A percentile compares a stretch with the other conserved stretches of the same genome.
phyloP scores from a whole-genome alignment of 2,797 vertebrate genomes.

The Sandelia bainsii region DNA sequence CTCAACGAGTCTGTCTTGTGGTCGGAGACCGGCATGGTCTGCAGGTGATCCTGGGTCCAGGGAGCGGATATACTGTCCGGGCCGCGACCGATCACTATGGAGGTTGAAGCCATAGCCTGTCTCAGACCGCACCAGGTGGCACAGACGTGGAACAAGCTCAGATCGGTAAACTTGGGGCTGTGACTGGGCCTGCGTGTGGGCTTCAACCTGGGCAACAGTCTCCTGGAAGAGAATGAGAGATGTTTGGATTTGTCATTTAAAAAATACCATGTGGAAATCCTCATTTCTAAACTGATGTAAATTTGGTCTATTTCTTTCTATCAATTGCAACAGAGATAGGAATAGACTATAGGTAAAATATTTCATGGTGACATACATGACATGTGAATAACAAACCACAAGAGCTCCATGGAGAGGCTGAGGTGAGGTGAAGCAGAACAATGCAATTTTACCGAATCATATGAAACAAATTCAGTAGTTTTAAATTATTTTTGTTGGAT shows the following conservation, averaged over 20 bases:
- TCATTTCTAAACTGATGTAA: too few species aligned
- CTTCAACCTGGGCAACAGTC: constrained; percentile 46
- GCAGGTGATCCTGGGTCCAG: constrained; percentile 92
- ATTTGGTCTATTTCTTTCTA: too few species aligned
- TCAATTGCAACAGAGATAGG: too few species aligned
- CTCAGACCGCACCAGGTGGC: constrained; percentile 89
- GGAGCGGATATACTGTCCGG: constrained; percentile 96
- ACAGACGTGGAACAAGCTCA: constrained; percentile 91
- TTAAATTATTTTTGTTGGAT: background rate
- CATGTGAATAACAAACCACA: too few species aligned
- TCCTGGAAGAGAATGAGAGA: constrained; percentile 65
- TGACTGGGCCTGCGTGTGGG: constrained; percentile 36
- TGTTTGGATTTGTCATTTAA: background rate
- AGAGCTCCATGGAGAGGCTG: too few species aligned
- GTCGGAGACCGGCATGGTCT: constrained; percentile 88
- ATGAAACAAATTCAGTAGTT: background rate
- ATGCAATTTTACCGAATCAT: background rate
- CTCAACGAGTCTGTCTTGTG: constrained; percentile 95
- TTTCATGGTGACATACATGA: too few species aligned
- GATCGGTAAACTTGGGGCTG: constrained; percentile 68
- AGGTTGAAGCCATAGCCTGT: constrained; percentile 97
- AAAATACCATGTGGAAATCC: too few species aligned
- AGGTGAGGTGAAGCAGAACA: background rate
- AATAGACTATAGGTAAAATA: too few species aligned
- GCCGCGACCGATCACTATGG: constrained; percentile 94